These are phyloP conservation scores for Chaetura pelagica DNA, from an alignment of 2,113 vertebrate genomes.

Conservation along the genomic window DNA sequence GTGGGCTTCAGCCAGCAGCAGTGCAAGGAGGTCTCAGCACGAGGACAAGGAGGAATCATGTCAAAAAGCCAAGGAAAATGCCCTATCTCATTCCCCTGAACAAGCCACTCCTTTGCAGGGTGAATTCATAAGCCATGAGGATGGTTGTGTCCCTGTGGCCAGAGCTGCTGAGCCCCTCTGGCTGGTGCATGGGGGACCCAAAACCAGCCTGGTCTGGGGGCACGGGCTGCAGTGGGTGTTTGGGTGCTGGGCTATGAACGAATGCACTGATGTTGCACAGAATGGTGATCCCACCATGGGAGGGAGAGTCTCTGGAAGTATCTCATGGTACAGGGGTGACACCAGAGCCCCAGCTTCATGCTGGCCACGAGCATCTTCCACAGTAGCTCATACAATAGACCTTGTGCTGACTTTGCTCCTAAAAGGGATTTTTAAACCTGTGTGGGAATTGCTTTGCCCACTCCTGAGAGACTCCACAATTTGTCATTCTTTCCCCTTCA, in stretches of 20 bases:
- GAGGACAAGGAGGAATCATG: background rate
- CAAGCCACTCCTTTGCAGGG: background rate
- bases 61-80: background rate
- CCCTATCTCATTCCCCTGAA: background rate
- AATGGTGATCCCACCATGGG: accelerated
- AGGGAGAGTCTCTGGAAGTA: background rate
- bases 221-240: background rate
- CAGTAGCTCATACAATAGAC: background rate
- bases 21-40: background rate
- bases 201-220: accelerated
- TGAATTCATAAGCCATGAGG: accelerated
- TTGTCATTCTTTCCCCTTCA: background rate
- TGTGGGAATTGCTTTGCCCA: background rate
- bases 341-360: background rate
- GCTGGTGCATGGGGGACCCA: background rate
- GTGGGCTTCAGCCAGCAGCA: too few species aligned
- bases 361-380: background rate
- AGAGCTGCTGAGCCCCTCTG: background rate
- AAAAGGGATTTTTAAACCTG: background rate
- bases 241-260: background rate
- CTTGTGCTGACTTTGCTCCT: background rate
- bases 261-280: background rate
- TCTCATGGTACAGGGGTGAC: background rate
- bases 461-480: background rate
- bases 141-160: background rate